Conservation (phyloP, 2,113 vertebrate genomes). For the Phasianus colchicus region DNA sequence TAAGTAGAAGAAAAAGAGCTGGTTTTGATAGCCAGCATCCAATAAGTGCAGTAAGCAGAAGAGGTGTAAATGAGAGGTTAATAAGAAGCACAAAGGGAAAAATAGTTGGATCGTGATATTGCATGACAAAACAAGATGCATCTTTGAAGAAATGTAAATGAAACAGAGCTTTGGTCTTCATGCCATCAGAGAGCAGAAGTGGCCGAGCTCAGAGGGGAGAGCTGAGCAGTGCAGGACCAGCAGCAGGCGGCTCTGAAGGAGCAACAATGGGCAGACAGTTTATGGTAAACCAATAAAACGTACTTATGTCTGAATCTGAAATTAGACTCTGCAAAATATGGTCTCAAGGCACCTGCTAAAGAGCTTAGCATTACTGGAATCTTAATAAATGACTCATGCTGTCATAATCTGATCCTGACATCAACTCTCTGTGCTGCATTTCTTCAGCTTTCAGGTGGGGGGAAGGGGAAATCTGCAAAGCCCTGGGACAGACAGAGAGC, state of each 20-base stretch:
- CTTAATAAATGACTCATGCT: constrained; percentile 74
- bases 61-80: background rate
- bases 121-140: background rate
- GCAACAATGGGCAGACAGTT: constrained; percentile 41
- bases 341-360: constrained; percentile 74
- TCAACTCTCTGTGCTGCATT: constrained; percentile 40
- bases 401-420: constrained; percentile 71
- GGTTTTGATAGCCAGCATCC: background rate
- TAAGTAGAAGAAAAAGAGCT: constrained; percentile 2
- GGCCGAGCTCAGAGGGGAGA: background rate
- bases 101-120: background rate
- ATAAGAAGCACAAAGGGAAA: background rate
- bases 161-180: background rate
- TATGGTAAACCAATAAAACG: constrained; percentile 68
- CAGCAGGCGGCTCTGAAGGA: background rate
- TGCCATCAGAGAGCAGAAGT: background rate
- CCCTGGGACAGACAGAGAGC: background rate
- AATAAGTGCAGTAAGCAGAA: background rate
- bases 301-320: constrained; percentile 66
- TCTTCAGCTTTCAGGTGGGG: constrained; percentile 7
- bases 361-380: constrained; percentile 70
- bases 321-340: constrained; percentile 58
- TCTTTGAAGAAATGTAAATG: background rate
- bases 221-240: background rate
- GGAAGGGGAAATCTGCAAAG: constrained; percentile 38